Percentiles rank a stretch among this genome's conserved stretches.
These are phyloP conservation scores for Romanogobio albipinnatus DNA, from an alignment of 2,113 vertebrate species.

Conservation along the genomic window DNA sequence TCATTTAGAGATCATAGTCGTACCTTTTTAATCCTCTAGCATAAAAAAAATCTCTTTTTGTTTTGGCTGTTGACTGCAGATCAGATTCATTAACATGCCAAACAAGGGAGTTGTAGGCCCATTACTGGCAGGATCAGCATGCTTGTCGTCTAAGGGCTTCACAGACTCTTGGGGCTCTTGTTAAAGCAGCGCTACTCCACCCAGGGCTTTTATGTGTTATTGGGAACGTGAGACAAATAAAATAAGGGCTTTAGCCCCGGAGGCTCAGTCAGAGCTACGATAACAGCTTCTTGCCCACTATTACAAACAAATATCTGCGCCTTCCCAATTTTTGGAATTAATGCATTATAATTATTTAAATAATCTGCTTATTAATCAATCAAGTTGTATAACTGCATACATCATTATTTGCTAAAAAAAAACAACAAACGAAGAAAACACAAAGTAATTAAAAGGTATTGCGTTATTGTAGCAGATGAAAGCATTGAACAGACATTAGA, in stretches of 20 bases:
- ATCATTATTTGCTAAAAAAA: background rate
- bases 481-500: background rate
- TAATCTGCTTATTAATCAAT: background rate
- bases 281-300: slow-evolving; percentile 23
- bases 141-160: slow-evolving; percentile 2
- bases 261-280: slow-evolving; percentile 24
- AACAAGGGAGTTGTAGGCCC: slow-evolving; percentile 18
- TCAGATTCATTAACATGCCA: slow-evolving; percentile 30
- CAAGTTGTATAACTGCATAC: background rate
- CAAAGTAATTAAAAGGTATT: background rate
- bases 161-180: slow-evolving; percentile 31
- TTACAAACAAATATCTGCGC: background rate
- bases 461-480: background rate
- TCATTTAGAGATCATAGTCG: background rate
- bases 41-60: slow-evolving; percentile 12
- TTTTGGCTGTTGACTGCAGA: slow-evolving; percentile 5
- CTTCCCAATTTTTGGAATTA: background rate
- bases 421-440: no score
- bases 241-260: slow-evolving; percentile 11
- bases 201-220: slow-evolving; percentile 47
- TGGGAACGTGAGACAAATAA: slow-evolving; percentile 48
- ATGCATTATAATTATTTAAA: background rate
- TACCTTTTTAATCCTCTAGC: background rate
- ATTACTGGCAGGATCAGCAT: slow-evolving; percentile 31
- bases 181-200: slow-evolving; percentile 34